Base-by-base conservation (phyloP, 2,797 vertebrate species). In the Sebastes dallii region DNA sequence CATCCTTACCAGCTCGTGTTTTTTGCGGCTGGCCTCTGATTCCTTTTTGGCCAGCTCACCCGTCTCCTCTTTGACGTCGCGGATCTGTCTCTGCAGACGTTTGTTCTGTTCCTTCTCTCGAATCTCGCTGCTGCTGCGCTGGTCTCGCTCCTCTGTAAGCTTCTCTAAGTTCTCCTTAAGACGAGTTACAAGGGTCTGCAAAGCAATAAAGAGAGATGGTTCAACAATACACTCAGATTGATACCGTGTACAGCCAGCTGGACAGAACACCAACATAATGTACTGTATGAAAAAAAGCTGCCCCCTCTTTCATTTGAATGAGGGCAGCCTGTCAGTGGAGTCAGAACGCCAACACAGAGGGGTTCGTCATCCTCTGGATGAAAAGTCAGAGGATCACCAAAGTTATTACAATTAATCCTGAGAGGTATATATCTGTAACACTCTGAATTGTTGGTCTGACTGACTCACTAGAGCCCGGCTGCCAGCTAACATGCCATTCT, bases 121-220 rank as follows among this genome's bases (percentile, higher is more conserved):
- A 91, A 92, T 98, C 94, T 99, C 98, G 0, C 96, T 95, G 0
- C 94, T 96, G 0, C 84, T 88, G 0, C 96, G 96, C 81, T 98
- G 98, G 82, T 99, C 98, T 36, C 97, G 94, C 73, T 99, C 98
- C 89, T 99, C 98, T 0, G 96, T 97, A 92, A 99, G 91, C 93
- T 99, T 99, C 94, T 99, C 98, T 87, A 99, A 90, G 90, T 97
- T 99, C 85, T 99, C 98, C 89, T 99, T 99, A 81, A 99, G 96
- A 65, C 98, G 95, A 0, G 94, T 89, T 64, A 97, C 97, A 72
- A 99, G 93, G 90, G 94, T 97, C 98, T 94, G 52, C 16, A 4
- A 3, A 59, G 9, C 8, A 71, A 69, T 2, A 60, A 4, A 55
- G 0, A 77, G 1, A 77, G 6, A 59, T 1, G 27, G 29, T 52